A percentile compares a stretch with the other conserved stretches of the same genome.
These are phyloP conservation scores for Drosophila ustulata DNA, from an alignment of 2,888 invertebrate genomes.

Conservation along the genomic window DNA sequence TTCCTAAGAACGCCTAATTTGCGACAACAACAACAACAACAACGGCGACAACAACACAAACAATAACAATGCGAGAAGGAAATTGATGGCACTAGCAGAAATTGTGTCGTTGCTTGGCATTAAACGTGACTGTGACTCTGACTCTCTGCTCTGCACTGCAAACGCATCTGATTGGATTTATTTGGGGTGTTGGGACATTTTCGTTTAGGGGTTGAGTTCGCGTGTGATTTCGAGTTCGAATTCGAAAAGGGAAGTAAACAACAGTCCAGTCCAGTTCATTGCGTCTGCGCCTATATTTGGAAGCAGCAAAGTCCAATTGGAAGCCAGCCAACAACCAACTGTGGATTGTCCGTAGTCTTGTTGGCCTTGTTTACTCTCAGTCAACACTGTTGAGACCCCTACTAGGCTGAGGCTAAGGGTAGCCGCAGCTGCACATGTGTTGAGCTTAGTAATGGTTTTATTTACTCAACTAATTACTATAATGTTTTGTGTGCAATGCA, in stretches of 20 bases:
- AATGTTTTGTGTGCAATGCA: constrained; percentile 34
- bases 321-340: constrained; percentile 67
- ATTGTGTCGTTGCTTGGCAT: constrained; percentile 59
- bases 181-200: constrained; percentile 30
- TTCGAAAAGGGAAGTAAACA: constrained; percentile 76
- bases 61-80: constrained; percentile 5
- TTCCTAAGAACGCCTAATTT: constrained; percentile 25
- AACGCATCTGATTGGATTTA: constrained; percentile 54
- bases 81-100: constrained; percentile 53
- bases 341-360: constrained; percentile 53
- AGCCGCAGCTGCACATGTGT: constrained; percentile 32
- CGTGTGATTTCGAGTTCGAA: constrained; percentile 42
- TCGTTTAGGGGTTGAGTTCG: constrained; percentile 33
- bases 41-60: constrained; percentile 29
- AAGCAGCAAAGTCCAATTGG: constrained; percentile 18
- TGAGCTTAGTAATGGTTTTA: constrained; percentile 34
- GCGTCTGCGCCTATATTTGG: constrained; percentile 61
- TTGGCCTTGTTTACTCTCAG: constrained; percentile 57
- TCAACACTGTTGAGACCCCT: constrained; percentile 54
- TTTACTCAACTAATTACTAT: constrained; percentile 68
- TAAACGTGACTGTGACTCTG: constrained; percentile 66
- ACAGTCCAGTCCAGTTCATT: constrained; percentile 51
- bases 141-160: constrained; percentile 32
- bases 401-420: constrained; percentile 41
- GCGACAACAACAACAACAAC: constrained; percentile 12